Percentiles rank a stretch among this genome's conserved stretches.
phyloP scores from a whole-genome alignment of 2,113 vertebrate species.

The Oreochromis aureus region DNA sequence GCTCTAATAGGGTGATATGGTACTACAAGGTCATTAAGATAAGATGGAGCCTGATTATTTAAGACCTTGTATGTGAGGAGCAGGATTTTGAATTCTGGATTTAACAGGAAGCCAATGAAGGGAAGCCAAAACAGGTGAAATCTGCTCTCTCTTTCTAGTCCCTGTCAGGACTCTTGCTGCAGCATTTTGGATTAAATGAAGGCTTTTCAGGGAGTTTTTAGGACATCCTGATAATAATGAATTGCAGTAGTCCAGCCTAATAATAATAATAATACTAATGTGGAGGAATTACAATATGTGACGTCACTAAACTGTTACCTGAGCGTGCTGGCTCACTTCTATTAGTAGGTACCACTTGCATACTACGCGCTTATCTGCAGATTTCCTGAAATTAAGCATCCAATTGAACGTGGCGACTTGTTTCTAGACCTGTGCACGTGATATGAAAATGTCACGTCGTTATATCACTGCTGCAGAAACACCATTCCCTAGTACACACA shows the following conservation, averaged over 20 bases:
- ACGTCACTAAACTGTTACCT: background rate
- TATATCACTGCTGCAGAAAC: background rate
- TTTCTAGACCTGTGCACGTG: accelerated
- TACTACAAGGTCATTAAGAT: no score
- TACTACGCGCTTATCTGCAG: accelerated
- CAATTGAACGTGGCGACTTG: accelerated
- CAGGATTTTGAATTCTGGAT: background rate
- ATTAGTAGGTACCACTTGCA: background rate
- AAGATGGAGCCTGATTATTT: background rate
- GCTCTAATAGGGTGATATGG: no score
- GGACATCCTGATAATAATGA: accelerated
- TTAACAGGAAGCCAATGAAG: background rate
- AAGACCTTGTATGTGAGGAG: background rate
- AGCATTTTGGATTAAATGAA: accelerated
- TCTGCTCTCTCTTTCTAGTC: background rate
- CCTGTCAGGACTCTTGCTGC: background rate
- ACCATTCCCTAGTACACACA: background rate
- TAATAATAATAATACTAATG: background rate
- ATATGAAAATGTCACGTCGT: background rate
- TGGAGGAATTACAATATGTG: background rate
- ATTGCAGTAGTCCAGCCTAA: background rate
- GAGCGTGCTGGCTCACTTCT: background rate
- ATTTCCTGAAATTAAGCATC: background rate
- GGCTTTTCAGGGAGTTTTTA: background rate
- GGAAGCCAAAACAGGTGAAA: background rate